A percentile compares a stretch with the other conserved stretches of the same genome.
phyloP scores from a whole-genome alignment of 2,888 invertebrate genomes.

The Lasius platythorax region DNA sequence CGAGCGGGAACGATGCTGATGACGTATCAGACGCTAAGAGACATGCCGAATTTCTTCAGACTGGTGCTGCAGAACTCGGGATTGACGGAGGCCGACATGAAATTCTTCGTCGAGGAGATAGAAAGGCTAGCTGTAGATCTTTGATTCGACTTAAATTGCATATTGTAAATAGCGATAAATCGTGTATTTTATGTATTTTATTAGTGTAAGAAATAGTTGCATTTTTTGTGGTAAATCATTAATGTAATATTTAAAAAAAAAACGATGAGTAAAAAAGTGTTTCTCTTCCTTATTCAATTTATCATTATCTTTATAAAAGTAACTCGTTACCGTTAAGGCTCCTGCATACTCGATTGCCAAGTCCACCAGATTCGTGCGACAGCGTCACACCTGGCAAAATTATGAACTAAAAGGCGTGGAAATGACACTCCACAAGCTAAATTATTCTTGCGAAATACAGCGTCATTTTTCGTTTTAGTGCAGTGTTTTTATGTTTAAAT shows the following conservation, averaged over 20 bases:
- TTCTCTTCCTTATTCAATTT: background rate
- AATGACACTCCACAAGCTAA: no score
- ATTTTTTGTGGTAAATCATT: conserved; percentile 2
- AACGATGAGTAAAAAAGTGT: background rate
- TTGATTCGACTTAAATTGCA: conserved; percentile 44
- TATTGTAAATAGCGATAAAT: conserved; percentile 40
- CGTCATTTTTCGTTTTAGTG: no score
- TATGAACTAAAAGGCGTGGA: no score
- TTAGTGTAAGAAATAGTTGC: conserved; percentile 15
- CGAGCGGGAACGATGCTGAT: conserved; percentile 98
- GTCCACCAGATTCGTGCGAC: no score
- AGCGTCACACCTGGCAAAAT: no score
- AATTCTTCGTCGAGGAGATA: conserved; percentile 95
- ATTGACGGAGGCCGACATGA: conserved; percentile 93
- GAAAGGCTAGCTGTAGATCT: conserved; percentile 93
- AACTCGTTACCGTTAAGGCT: no score
- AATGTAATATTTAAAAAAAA: background rate
- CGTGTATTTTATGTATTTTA: conserved; percentile 26
- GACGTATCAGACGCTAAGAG: conserved; percentile 96
- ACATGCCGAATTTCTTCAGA: conserved; percentile 97
- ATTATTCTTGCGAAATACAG: no score
- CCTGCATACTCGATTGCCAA: no score
- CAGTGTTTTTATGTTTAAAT: no score
- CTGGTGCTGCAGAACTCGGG: conserved; percentile 97
- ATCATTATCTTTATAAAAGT: background rate